Base-by-base conservation (phyloP, 2,888 invertebrate species). In the Thyatira batis region DNA sequence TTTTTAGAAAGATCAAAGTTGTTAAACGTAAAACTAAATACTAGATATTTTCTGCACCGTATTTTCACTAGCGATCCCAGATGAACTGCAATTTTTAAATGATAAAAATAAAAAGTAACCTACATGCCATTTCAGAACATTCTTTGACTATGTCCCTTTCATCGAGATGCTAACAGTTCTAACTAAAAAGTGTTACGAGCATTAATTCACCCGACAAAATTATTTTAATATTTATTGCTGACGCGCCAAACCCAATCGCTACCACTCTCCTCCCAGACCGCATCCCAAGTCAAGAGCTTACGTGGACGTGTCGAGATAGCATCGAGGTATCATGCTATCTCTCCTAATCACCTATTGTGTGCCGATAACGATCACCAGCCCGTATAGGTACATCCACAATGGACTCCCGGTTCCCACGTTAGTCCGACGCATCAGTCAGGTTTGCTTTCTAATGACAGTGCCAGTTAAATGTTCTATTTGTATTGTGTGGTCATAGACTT, bases 291-390 rank as follows among this genome's bases (percentile, higher is more conserved):
- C 71, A 70, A 69, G 71, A 80, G 82, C 83, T 80, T 76, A 80
- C 78, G 69, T 69, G 73, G 71, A 59, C 72, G 64, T 69, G 58
- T 58, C 50, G 58, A 70, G 87, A 85, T 87, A 82, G 61, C 67
- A 85, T 87, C 84, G 67, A 61, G 61, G 72, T 74, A 82, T 80
- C 76, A 60, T 65, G 63, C 72, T 73, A 84, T 83, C 81, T 73
- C 67, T 74, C 71, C 78, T 84, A 86, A 88, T 87, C 86, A 82
- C 61, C 85, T 67, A 87, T 86, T 86, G 87, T 84, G 75, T 48
- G 48, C 27, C 68, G 83, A 82, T 83, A 82, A 76, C 78, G 75
- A 86, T 85, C 80, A 39, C 13, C 39, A 39, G 39, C 5, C 39
- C 17, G 39, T 17, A 17, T 13, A 39, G 39, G 39, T 17, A 39